Evolutionary conservation across 1,140 invertebrate genomes (phyloP).

Genomic region (Conus betulinus): DNA sequence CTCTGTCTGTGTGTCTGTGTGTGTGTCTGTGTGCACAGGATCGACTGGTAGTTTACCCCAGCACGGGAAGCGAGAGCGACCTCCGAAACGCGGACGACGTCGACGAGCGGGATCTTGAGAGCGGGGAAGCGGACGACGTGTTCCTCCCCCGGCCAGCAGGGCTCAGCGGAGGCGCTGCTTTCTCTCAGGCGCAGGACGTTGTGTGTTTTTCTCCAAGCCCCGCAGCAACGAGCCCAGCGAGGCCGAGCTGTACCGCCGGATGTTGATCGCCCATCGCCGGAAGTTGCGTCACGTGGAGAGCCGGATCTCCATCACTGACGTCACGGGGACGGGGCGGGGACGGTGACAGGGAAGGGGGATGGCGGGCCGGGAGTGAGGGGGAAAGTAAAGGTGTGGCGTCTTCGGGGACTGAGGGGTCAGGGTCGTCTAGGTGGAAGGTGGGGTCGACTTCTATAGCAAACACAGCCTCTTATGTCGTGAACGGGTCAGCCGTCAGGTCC

Average conservation of each 20-base stretch:
- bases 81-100: background rate
- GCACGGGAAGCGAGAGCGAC: conserved; percentile 19
- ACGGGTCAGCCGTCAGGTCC: background rate
- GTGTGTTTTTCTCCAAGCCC: conserved; percentile 21
- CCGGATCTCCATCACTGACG: background rate
- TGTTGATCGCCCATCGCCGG: conserved; percentile 23
- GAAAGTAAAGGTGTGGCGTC: background rate
- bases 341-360: background rate
- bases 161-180: background rate
- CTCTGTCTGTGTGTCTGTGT: too few relatives aligned
- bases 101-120: conserved; percentile 8
- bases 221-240: background rate
- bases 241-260: conserved; percentile 27
- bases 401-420: background rate
- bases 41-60: conserved; percentile 25
- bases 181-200: background rate
- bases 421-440: background rate
- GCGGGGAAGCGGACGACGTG: conserved; percentile 31
- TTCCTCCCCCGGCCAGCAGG: conserved; percentile 22
- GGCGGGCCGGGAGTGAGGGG: background rate
- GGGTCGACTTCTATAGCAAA: background rate
- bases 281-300: conserved; percentile 31
- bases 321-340: background rate
- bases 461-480: background rate
- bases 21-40: background rate